These are phyloP conservation scores for Microcebus tavaratra DNA, from an alignment of 2,113 vertebrate species.

Conservation along the genomic window DNA sequence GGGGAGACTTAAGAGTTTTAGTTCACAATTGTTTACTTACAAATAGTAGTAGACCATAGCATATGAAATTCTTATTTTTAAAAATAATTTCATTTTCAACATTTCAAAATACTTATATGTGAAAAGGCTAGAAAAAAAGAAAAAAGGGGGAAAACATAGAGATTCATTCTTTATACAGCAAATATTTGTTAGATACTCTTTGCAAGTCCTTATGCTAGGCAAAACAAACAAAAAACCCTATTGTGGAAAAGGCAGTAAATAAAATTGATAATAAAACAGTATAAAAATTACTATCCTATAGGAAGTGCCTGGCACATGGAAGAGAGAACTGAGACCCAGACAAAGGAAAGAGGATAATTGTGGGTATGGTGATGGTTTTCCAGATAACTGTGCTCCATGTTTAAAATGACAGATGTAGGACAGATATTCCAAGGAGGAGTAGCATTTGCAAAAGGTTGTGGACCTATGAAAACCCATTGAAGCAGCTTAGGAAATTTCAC, in stretches of 20 bases:
- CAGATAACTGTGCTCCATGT: background rate
- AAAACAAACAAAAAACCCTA: background rate
- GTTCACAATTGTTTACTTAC: background rate
- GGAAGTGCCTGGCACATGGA: background rate
- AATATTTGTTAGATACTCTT: background rate
- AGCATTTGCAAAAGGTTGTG: background rate
- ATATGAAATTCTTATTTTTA: background rate
- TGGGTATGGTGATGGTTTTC: background rate
- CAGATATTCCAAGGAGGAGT: background rate
- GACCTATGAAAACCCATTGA: background rate
- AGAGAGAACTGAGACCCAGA: background rate
- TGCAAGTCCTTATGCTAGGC: background rate
- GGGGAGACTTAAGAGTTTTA: too few species aligned
- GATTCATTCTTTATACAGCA: background rate
- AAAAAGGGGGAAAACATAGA: background rate
- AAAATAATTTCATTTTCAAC: background rate
- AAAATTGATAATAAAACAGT: background rate
- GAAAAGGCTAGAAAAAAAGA: background rate
- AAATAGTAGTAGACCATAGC: background rate
- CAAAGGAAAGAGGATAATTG: background rate
- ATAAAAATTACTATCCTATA: background rate
- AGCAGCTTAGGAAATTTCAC: too few species aligned
- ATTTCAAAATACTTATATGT: background rate
- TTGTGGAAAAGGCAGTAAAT: background rate
- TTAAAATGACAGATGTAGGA: background rate